Percentiles rank a stretch among this genome's conserved stretches.
Conservation (phyloP, 2,888 invertebrate genomes). For the Xestia xanthographa region DNA sequence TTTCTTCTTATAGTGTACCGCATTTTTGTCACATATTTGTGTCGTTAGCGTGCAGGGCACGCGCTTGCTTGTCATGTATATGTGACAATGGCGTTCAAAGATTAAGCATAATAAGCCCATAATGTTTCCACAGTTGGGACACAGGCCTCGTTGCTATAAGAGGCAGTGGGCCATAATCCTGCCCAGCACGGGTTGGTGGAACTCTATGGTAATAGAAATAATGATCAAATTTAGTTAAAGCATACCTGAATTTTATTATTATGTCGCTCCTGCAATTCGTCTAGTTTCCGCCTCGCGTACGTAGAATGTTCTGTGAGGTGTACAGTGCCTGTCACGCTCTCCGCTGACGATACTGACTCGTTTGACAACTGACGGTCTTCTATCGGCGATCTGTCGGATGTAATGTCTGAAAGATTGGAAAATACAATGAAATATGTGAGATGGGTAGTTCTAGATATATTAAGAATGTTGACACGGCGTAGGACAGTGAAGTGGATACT, state of each 20-base stretch:
- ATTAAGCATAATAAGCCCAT: no score
- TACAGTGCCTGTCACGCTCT: constrained; percentile 85
- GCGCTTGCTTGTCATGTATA: no score
- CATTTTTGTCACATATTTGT: no score
- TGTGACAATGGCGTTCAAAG: no score
- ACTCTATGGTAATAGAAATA: not conserved
- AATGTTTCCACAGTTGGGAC: no score
- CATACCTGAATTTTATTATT: constrained; percentile 94
- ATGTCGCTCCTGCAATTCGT: constrained; percentile 95
- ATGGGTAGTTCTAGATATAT: not conserved
- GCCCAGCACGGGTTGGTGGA: not conserved
- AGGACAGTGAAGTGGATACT: no score
- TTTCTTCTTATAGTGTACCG: no score
- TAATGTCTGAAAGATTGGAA: constrained; percentile 78
- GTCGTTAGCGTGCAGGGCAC: no score
- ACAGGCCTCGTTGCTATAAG: no score
- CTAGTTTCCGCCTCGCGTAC: constrained; percentile 95
- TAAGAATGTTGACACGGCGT: no score
- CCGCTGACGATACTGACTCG: constrained; percentile 89
- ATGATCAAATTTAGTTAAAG: not conserved
- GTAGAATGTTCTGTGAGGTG: constrained; percentile 96
- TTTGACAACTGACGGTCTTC: constrained; percentile 91
- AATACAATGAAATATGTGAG: not conserved
- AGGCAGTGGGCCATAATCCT: not conserved
- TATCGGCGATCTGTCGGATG: constrained; percentile 85